Evolutionary conservation across 2,113 vertebrate genomes (phyloP), one percentile per base, ranked within the genome.

Genomic region (Anseranas semipalmata): DNA sequence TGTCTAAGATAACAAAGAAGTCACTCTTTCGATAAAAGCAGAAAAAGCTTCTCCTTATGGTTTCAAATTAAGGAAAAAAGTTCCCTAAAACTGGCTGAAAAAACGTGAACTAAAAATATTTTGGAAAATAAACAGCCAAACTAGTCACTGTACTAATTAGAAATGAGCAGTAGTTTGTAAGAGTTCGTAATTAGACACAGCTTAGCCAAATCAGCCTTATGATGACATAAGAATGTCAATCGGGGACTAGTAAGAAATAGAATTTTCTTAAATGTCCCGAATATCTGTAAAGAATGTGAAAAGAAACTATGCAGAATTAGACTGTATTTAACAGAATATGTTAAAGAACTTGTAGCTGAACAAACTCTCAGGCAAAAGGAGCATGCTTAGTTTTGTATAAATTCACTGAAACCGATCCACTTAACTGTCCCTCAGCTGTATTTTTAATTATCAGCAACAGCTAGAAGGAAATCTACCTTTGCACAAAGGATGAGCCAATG

Each of bases 81-180:
- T 37, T 50, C 30, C 78, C 21, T 43, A 28, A 24, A 27, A 48
- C 4, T 73, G 15, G 14, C 28, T 93, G 33, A 63, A 94, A 90
- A 87, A 12, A 27, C 7, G 37, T 16, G 15, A 88, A 22, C n/a
- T 70, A 25, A 72, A 91, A 90, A 85, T 3, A 75, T 46, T 82
- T 5, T 66, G 45, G 77, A 70, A 94, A 87, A 82, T 16, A 56
- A 90, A 74, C 18, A 71, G 85, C 92, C 92, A 96, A 96, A 87
- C 14, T 80, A 96, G 76, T 87, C 72, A 89, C 18, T 65, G 32
- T 45, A 75, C 35, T 84, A 75, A 84, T 79, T 56, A 89, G 52
- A 95, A 93, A 84, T 56, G 33, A 77, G 63, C 60, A 86, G 81
- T 81, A 90, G 87, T 87, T 87, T 89, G 10, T 76, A 73, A 92